Evolutionary conservation across 2,113 vertebrate species (phyloP).

Genomic region (Dasyornis broadbenti): DNA sequence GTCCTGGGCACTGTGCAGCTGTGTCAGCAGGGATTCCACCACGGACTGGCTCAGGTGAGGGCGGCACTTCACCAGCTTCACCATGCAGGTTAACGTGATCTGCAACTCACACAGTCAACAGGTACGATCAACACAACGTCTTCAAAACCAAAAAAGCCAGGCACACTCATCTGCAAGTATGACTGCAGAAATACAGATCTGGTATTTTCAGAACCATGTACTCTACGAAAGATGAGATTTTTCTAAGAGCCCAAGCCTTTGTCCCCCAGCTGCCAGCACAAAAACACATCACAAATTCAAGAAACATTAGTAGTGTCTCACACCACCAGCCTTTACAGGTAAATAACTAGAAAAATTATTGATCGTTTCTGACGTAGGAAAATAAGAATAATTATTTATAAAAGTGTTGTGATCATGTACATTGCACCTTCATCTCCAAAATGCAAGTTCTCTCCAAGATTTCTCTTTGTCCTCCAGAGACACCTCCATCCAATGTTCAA

Average conservation of each 20-base stretch:
- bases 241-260: neutral
- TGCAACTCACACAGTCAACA: conserved; percentile 32
- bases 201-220: neutral
- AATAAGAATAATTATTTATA: neutral
- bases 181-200: neutral
- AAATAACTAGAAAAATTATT: neutral
- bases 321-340: neutral
- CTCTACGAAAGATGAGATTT: neutral
- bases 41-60: conserved; percentile 89
- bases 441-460: neutral
- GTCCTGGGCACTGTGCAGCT: conserved; percentile 87
- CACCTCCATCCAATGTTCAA: neutral
- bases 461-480: neutral
- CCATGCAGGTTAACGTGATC: conserved; percentile 89
- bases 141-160: neutral
- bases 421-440: neutral
- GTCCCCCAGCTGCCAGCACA: neutral
- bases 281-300: neutral
- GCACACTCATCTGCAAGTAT: neutral
- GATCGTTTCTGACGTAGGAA: neutral
- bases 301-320: neutral
- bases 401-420: neutral
- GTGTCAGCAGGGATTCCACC: conserved; percentile 88
- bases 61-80: conserved; percentile 86
- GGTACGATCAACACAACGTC: neutral